Evolutionary conservation across 2,888 invertebrate genomes (phyloP), one percentile per base, ranked within the genome.

Genomic region (Ophion slaviceki): DNA sequence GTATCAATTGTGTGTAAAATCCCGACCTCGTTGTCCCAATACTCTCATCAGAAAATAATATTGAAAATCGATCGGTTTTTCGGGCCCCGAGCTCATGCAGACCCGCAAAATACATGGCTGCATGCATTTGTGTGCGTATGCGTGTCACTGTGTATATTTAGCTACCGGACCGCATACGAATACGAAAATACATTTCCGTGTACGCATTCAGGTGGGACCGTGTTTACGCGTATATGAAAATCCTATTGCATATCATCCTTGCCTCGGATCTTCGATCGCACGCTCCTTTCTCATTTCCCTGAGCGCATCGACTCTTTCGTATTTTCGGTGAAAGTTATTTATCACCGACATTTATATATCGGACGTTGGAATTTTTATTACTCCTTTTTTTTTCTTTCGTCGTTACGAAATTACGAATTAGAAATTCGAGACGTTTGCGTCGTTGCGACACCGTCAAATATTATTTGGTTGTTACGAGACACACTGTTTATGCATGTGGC

Each of bases 281-380:
- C 64, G 8, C 47, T 45, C 36, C 57, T 78, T 71, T 78, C 53
- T 66, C n/a, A 57, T 66, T 72, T 28, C 17, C n/a, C 47, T 53
- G n/a, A 28, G 28, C 36, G 47, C 47, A 14, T 47, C 14, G 11
- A 24, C 11, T 32, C 40, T 40, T 82, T 59, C 77, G 59, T 67
- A 62, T 70, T 70, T 78, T 80, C 72, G 66, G 72, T 80, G 72
- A 80, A 71, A 72, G 71, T 72, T 72, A 64, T 79, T 70, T 70
- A 61, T 71, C n/a, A 14, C 28, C 8, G 36, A 62, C 68, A 36
- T 36, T 28, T 20, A n/a, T 59, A 20, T 70, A 68, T 79, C 40
- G 17, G 28, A 17, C 59, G 36, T 45, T 47, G 20, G 62, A 62
- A n/a, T n/a, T 59, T 71, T 20, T 36, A 8, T 71, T 28, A n/a